Evolutionary conservation across 2,113 vertebrate genomes (phyloP).

Genomic region (Diphyllodes magnificus): DNA sequence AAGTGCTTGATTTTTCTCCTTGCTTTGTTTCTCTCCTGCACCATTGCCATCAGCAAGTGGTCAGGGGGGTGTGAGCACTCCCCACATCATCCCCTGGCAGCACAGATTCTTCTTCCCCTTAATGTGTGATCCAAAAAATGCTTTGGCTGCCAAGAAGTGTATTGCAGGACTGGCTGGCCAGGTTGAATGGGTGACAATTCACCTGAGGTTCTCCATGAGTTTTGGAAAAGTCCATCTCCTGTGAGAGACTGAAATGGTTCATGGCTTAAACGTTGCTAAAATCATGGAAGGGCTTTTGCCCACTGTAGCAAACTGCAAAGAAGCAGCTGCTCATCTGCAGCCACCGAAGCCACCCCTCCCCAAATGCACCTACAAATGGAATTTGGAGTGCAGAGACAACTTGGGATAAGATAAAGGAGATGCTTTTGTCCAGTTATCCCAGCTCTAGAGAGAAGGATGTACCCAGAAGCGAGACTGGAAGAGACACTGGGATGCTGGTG

Average conservation of each 20-base stretch:
- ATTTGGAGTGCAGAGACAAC: background rate
- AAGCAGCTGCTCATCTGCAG: background rate
- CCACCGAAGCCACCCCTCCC: background rate
- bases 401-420: background rate
- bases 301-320: background rate
- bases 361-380: accelerated
- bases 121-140: background rate
- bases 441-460: background rate
- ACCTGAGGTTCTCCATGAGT: background rate
- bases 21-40: background rate
- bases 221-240: too few relatives aligned
- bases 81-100: background rate
- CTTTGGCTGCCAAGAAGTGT: background rate
- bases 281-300: background rate
- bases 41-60: background rate
- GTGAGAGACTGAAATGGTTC: background rate
- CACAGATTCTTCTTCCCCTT: too few relatives aligned
- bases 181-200: background rate
- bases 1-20: background rate
- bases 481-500: background rate
- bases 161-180: background rate
- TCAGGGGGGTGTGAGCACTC: background rate
- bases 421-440: accelerated
- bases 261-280: background rate
- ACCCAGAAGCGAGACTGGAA: too few relatives aligned